These are phyloP conservation scores for Stenolophus ochropezus DNA, from an alignment of 2,888 invertebrate genomes.

Conservation along the genomic window DNA sequence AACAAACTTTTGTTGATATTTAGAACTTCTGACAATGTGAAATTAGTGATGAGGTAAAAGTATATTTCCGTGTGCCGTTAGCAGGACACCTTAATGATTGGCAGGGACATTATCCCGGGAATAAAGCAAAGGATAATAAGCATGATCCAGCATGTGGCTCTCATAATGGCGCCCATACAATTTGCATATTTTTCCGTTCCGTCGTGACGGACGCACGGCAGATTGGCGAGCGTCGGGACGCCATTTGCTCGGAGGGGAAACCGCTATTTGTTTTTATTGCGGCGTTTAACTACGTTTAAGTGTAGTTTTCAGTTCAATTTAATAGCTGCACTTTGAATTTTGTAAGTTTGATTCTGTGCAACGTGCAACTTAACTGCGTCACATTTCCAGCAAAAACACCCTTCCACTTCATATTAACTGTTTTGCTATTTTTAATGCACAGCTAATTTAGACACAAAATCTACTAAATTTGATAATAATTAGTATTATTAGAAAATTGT, in stretches of 20 bases:
- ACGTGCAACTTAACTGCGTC: background rate
- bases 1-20: no score
- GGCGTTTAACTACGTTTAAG: conserved; percentile 44
- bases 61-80: no score
- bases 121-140: conserved; percentile 53
- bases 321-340: conserved; percentile 41
- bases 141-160: conserved; percentile 7
- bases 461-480: no score
- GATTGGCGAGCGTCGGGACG: conserved; percentile 38
- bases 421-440: no score
- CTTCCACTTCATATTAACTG: no score
- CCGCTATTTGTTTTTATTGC: conserved; percentile 54
- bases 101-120: conserved; percentile 11
- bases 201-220: conserved; percentile 39
- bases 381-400: background rate
- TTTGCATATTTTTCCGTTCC: conserved; percentile 53
- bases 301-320: conserved; percentile 41
- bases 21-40: no score
- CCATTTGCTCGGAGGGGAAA: conserved; percentile 26
- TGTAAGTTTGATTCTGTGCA: conserved; percentile 21
- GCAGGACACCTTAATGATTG: conserved; percentile 46
- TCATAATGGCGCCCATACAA: conserved; percentile 42
- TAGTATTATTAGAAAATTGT: no score
- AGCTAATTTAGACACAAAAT: no score
- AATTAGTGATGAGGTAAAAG: no score